Base-by-base conservation (phyloP, 2,797 vertebrate genomes). In the Podarcis siculus region DNA sequence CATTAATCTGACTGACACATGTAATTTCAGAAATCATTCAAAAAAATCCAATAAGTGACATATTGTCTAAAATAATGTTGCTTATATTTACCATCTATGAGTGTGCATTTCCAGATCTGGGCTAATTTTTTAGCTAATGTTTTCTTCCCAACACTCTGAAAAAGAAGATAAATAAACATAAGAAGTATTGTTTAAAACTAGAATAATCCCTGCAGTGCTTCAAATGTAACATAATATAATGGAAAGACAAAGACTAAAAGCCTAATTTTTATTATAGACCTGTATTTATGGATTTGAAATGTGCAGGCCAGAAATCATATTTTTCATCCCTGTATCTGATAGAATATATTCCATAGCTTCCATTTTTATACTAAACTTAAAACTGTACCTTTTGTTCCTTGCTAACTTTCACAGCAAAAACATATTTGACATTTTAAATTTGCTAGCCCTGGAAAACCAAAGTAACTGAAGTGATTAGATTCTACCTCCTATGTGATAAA, bases 81-180 rank as follows among this genome's bases (percentile, higher is more conserved):
- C 2, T 2, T 35, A 89, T 76, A 25, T 87, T 96, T 97, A 98
- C 99, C 98, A 97, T 99, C 98, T 94, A 99, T 93, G 58, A 97
- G 97, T 94, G 98, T 92, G 93, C 98, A 98, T 37, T 96, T 98
- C 98, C 98, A 98, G 39, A 96, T 93, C 75, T 98, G 96, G 84
- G 98, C 95, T 87, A 99, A 92, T 86, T 96, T 97, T 94, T 90
- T 96, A 79, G 98, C 98, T 95, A 99, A 96, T 0, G 98, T 98
- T 92, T 98, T 97, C 96, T 99, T 99, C 55, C 99, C 98, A 95
- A 97, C 94, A 78, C 98, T 98, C 99, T 99, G 92, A 93, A 95
- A 96, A 95, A 8, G 5, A 94, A 95, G 72, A 95, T 93, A 89
- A 89, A 61, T 17, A 73, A 19, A 37, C 12, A 82, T 12, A 6